Conservation (phyloP, 1,140 invertebrate species). For the Mycetomoellerius zeteki region DNA sequence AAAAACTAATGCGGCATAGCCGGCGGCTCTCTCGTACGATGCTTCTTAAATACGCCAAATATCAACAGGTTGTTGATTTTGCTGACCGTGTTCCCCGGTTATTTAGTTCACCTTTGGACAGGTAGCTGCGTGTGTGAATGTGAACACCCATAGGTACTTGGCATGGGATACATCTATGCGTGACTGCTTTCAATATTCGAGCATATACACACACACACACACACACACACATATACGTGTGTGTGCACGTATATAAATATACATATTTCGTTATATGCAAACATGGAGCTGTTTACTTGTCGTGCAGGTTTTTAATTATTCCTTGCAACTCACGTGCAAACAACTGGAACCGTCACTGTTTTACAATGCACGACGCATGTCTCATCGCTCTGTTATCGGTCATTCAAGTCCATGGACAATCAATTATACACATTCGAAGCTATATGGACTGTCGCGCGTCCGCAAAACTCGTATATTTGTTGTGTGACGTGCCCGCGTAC, state of each 20-base stretch:
- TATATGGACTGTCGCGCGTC: conserved; percentile 29
- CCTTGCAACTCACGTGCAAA: not conserved
- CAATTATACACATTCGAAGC: conserved; percentile 41
- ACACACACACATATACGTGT: no score
- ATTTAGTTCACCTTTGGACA: conserved; percentile 69
- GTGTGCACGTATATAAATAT: not conserved
- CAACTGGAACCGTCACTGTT: not conserved
- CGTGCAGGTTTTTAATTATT: conserved; percentile 49
- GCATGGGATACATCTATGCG: conserved; percentile 8
- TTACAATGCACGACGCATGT: conserved; percentile 7
- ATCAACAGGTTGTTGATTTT: conserved; percentile 79
- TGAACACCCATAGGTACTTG: conserved; percentile 23
- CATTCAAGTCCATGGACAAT: conserved; percentile 17
- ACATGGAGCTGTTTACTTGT: not conserved
- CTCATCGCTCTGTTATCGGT: conserved; percentile 47
- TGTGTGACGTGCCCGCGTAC: not conserved
- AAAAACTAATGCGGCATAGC: conserved; percentile 41
- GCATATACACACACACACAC: no score
- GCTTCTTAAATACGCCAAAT: conserved; percentile 76
- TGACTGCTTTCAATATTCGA: conserved; percentile 38
- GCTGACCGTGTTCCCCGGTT: conserved; percentile 68
- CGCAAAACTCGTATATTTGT: conserved; percentile 47
- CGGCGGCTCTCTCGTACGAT: not conserved
- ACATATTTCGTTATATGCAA: conserved; percentile 2
- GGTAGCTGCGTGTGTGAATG: conserved; percentile 31